Percentiles rank a stretch among this genome's conserved stretches.
These are phyloP conservation scores for Gryon sp. DNA, from an alignment of 1,140 invertebrate genomes.

Conservation along the genomic window DNA sequence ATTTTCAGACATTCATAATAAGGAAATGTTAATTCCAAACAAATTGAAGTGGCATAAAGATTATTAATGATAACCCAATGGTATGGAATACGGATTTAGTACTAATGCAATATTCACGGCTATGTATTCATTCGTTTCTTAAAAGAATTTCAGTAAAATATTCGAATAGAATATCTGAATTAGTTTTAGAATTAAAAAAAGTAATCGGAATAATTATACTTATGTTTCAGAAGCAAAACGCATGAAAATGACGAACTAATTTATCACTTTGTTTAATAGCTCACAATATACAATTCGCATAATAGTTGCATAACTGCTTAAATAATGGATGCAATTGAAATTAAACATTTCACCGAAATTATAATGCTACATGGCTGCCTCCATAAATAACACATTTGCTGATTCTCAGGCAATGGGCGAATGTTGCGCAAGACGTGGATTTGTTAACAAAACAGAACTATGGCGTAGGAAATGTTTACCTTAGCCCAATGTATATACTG, in stretches of 20 bases:
- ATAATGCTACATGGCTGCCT: slow-evolving; percentile 4
- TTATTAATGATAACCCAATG: too few species aligned
- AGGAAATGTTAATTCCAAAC: too few species aligned
- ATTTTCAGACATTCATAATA: too few species aligned
- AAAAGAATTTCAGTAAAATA: too few species aligned
- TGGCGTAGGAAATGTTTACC: slow-evolving; percentile 57
- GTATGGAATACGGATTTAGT: too few species aligned
- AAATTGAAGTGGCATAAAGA: too few species aligned
- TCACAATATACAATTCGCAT: neutral
- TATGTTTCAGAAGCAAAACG: neutral
- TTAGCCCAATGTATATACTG: slow-evolving; percentile 55
- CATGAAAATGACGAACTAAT: too few species aligned
- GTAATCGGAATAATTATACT: too few species aligned
- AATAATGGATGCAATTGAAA: slow-evolving; percentile 7
- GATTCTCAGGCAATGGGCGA: slow-evolving; percentile 4
- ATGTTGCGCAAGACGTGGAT: slow-evolving; percentile 15
- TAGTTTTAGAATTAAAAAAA: too few species aligned
- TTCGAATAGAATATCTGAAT: too few species aligned
- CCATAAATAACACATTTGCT: slow-evolving; percentile 16
- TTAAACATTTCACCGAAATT: slow-evolving; percentile 7
- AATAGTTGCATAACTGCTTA: slow-evolving; percentile 1
- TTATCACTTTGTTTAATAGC: neutral
- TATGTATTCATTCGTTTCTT: too few species aligned
- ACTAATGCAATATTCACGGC: too few species aligned
- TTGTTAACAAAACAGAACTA: slow-evolving; percentile 24